Percentiles rank a stretch among this genome's conserved stretches.
These are phyloP conservation scores for Channa argus DNA, from an alignment of 2,113 vertebrate species.

Conservation along the genomic window DNA sequence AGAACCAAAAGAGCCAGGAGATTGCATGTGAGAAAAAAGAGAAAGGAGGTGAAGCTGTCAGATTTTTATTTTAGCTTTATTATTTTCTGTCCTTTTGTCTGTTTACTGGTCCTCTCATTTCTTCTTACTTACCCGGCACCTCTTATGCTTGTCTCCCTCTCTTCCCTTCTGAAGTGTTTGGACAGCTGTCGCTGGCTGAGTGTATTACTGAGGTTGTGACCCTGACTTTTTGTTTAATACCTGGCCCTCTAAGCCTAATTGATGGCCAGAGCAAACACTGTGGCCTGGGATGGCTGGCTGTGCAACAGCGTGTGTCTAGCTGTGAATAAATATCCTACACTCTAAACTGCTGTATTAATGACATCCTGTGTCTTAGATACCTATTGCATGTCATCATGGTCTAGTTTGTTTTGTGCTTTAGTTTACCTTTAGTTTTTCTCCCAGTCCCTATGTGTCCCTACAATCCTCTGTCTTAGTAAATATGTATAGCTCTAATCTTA, in stretches of 20 bases:
- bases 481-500: not conserved
- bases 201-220: conserved; percentile 77
- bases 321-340: conserved; percentile 51
- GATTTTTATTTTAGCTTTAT: not conserved
- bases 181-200: conserved; percentile 81
- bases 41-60: not conserved
- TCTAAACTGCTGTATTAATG: conserved; percentile 17
- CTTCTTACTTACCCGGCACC: not conserved
- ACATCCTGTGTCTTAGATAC: not conserved
- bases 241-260: conserved; percentile 72
- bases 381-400: not conserved
- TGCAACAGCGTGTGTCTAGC: conserved; percentile 40
- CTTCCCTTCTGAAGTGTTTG: conserved; percentile 72
- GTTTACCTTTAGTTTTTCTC: no score
- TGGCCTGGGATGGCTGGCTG: conserved; percentile 34
- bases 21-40: not conserved
- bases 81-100: conserved; percentile 3
- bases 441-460: no score
- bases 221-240: conserved; percentile 80
- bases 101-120: conserved; percentile 1
- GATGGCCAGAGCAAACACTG: conserved; percentile 76
- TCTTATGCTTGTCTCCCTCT: conserved; percentile 24
- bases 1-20: not conserved
- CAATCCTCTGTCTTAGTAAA: not conserved
- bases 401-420: not conserved